phyloP scores from a whole-genome alignment of 64 coral and sea anemone species.

The Cladopsammia gracilis region DNA sequence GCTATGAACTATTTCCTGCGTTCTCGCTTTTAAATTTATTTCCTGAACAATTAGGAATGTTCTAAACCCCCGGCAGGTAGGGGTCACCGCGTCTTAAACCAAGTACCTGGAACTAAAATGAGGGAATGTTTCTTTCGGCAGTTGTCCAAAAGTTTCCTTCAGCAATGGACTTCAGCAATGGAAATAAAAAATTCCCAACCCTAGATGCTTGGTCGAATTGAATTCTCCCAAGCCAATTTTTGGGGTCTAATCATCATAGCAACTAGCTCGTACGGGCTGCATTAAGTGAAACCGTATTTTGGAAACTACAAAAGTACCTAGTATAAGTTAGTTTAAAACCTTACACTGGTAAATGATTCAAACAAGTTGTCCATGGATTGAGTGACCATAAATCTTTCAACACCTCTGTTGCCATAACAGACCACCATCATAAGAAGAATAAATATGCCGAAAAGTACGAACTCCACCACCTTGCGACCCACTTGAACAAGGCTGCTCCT shows the following conservation, averaged over 20 bases:
- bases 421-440: slow-evolving; percentile 66
- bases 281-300: slow-evolving; percentile 35
- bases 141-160: slow-evolving; percentile 8
- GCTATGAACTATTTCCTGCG: no score
- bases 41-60: no score
- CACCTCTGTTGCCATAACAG: slow-evolving; percentile 67
- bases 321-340: neutral
- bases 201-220: no score
- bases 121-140: neutral
- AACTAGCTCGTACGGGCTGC: slow-evolving; percentile 12
- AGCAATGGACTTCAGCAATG: no score
- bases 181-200: no score
- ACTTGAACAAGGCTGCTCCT: slow-evolving; percentile 53
- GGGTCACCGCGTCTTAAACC: no score
- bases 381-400: slow-evolving; percentile 52
- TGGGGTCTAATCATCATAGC: no score
- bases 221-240: no score
- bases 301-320: neutral
- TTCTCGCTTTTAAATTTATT: no score
- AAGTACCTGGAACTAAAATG: no score
- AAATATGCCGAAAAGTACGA: slow-evolving; percentile 57
- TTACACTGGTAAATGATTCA: slow-evolving; percentile 53
- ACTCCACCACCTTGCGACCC: slow-evolving; percentile 56
- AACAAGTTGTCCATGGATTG: slow-evolving; percentile 58
- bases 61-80: no score